Evolutionary conservation across 2,888 invertebrate species (phyloP), one percentile per base, ranked within the genome.

Genomic region (Zhuqinia jingwanae): DNA sequence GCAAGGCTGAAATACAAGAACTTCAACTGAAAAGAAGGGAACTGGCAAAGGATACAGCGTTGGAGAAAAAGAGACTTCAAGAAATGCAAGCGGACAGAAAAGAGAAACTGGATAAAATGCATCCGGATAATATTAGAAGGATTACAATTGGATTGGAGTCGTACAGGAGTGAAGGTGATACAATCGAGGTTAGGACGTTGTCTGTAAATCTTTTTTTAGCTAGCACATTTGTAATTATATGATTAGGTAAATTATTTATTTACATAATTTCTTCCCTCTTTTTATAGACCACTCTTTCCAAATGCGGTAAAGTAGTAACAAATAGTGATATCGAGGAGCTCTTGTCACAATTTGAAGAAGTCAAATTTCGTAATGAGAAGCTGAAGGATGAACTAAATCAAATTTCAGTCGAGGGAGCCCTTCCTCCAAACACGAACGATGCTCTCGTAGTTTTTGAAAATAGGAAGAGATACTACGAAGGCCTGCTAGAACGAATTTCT

Each of bases 181-280:
- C 76, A 20, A 56, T 82, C 5, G 58, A 87, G 77, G 86, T 87
- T 53, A 25, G 25, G 2, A 53, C n/a, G n/a, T n/a, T n/a, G n/a
- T n/a, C n/a, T n/a, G n/a, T n/a, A n/a, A n/a, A n/a, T n/a, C n/a
- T n/a, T n/a, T n/a, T n/a, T n/a, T n/a, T n/a, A n/a, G n/a, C n/a
- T n/a, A n/a, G n/a, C n/a, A n/a, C n/a, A n/a, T n/a, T n/a, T n/a
- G n/a, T n/a, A n/a, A n/a, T n/a, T n/a, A n/a, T n/a, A n/a, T n/a
- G n/a, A n/a, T n/a, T n/a, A n/a, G n/a, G n/a, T n/a, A n/a, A n/a
- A n/a, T n/a, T n/a, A n/a, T n/a, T n/a, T 70, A 27, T 65, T 22
- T 47, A 36, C 45, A 65, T 27, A 2, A 15, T 20, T 73, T 76
- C 36, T n/a, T 11, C 6, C 17, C 36, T 11, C 50, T 25, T 75